A percentile compares a stretch with the other conserved stretches of the same genome.
Evolutionary conservation across 2,113 vertebrate species (phyloP).

Genomic region (Pygoscelis antarcticus): DNA sequence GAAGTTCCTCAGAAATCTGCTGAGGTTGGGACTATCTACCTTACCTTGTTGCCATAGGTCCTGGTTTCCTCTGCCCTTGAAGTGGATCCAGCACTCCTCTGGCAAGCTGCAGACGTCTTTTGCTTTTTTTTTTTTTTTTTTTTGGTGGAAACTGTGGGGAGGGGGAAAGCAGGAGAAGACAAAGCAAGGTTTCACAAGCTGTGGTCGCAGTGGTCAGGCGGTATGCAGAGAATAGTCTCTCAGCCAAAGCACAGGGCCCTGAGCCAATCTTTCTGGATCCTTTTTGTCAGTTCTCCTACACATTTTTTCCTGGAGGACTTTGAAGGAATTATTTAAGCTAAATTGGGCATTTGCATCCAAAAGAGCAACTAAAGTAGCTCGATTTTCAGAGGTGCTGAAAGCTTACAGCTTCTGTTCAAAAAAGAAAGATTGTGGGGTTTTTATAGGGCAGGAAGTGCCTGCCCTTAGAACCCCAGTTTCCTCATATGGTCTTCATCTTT

Average conservation of each 20-base stretch:
- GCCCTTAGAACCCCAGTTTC: background rate
- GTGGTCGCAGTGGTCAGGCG: background rate
- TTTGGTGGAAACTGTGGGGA: background rate
- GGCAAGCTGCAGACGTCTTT: background rate
- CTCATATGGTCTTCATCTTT: background rate
- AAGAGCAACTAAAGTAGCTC: slow-evolving; percentile 18
- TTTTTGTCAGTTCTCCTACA: slow-evolving; percentile 32
- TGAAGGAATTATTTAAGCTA: slow-evolving; percentile 29
- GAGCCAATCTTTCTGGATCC: slow-evolving; percentile 19
- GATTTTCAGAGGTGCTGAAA: slow-evolving; percentile 39
- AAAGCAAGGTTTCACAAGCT: background rate
- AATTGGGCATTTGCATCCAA: slow-evolving; percentile 22
- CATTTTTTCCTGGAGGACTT: slow-evolving; percentile 25
- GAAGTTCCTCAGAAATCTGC: background rate
- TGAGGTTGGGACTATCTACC: background rate
- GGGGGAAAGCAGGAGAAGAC: background rate
- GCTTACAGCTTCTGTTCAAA: background rate
- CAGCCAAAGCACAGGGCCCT: background rate
- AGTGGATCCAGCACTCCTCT: slow-evolving; percentile 13
- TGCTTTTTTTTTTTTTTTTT: background rate
- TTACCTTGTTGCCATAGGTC: background rate
- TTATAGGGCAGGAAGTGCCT: background rate
- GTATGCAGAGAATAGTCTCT: background rate
- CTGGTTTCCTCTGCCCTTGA: background rate
- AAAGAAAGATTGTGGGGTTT: background rate